Conservation (phyloP, 1,140 invertebrate genomes). For the Mylabris phalerata region DNA sequence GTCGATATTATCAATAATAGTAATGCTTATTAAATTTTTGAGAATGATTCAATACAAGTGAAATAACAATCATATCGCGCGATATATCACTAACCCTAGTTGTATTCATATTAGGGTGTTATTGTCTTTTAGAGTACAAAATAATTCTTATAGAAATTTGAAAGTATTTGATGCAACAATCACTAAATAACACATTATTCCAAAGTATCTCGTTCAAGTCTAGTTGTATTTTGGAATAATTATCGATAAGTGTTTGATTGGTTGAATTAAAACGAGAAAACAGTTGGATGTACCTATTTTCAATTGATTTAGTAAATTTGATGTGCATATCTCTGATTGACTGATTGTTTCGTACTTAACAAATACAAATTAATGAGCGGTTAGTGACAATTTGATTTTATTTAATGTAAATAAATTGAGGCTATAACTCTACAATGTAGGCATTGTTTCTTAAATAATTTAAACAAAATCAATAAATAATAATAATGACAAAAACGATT, state of each 20-base stretch:
- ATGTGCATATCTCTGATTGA: neutral
- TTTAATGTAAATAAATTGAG: constrained; percentile 16
- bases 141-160: constrained; percentile 2
- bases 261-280: no score
- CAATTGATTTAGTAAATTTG: no score
- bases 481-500: neutral
- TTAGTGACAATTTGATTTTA: constrained; percentile 8
- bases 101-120: constrained; percentile 16
- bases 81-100: constrained; percentile 18
- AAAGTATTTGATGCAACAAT: neutral
- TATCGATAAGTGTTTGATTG: no score
- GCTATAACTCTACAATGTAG: constrained; percentile 13
- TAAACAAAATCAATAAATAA: neutral
- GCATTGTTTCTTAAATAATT: constrained; percentile 1
- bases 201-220: neutral
- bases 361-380: neutral
- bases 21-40: constrained; percentile 1
- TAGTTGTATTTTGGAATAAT: no score
- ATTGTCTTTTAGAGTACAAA: constrained; percentile 17
- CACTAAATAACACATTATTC: no score
- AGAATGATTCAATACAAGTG: neutral
- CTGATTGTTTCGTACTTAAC: constrained; percentile 10
- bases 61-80: constrained; percentile 17
- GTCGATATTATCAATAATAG: constrained; percentile 9
- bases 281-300: neutral